phyloP scores from a whole-genome alignment of 2,888 invertebrate genomes.

The Dinocampus coccinellae region DNA sequence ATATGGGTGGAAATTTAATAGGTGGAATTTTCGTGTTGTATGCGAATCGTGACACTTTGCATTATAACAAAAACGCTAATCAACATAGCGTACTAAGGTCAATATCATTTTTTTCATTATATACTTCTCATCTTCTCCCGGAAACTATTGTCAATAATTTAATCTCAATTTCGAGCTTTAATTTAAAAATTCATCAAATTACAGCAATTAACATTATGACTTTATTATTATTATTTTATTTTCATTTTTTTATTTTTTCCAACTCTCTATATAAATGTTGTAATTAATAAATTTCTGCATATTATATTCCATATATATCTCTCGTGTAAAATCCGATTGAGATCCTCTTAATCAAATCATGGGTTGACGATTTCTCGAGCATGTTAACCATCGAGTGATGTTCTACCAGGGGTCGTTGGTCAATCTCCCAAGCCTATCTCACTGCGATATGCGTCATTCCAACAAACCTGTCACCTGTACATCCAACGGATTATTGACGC shows the following conservation, averaged over 20 bases:
- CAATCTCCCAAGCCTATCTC: slow-evolving; percentile 1
- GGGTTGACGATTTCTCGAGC: neutral
- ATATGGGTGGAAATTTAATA: neutral
- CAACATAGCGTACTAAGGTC: neutral
- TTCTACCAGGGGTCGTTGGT: neutral
- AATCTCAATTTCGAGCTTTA: no score
- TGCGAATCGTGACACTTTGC: neutral
- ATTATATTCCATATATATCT: neutral
- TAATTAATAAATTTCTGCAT: neutral
- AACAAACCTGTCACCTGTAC: slow-evolving; percentile 8
- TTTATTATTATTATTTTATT: no score
- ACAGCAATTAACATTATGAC: no score
- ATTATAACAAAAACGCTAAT: neutral
- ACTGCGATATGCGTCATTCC: neutral
- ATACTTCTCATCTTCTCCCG: no score
- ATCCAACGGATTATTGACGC: slow-evolving; percentile 35
- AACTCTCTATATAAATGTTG: no score
- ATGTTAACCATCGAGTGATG: neutral
- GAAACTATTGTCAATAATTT: no score
- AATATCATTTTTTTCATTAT: slow-evolving; percentile 22
- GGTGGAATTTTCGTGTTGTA: neutral
- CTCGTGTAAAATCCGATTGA: neutral
- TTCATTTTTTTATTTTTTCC: no score
- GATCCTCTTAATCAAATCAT: neutral
- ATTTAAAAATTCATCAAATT: no score